Evolutionary conservation across 2,888 invertebrate genomes (phyloP).

Genomic region (Diaperis boleti): DNA sequence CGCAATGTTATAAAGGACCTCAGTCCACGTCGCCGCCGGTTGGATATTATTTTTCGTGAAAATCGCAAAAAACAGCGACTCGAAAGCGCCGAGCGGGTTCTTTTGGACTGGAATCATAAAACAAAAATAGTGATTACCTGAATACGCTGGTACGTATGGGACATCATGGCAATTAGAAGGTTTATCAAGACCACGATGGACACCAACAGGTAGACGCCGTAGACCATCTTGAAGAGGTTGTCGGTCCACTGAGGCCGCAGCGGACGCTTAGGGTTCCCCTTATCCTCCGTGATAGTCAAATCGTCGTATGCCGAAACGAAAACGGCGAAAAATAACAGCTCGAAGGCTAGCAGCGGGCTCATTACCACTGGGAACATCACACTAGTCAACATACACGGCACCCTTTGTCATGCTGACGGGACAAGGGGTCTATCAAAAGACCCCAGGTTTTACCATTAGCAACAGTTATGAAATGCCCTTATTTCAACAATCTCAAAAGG

Average conservation of each 20-base stretch:
- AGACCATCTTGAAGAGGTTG: slow-evolving; percentile 90
- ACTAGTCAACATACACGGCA: slow-evolving; percentile 33
- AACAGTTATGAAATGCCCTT: too few species aligned
- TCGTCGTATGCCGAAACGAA: slow-evolving; percentile 93
- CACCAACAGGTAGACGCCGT: slow-evolving; percentile 98
- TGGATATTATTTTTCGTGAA: slow-evolving; percentile 76
- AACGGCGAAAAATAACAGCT: slow-evolving; percentile 97
- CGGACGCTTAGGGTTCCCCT: slow-evolving; percentile 52
- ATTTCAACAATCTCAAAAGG: too few species aligned
- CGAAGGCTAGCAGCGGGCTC: slow-evolving; percentile 92
- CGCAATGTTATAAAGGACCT: slow-evolving; percentile 87
- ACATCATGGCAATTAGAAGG: slow-evolving; percentile 99
- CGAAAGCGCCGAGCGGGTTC: slow-evolving; percentile 93
- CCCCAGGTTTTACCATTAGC: too few species aligned
- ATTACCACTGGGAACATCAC: slow-evolving; percentile 77
- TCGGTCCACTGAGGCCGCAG: slow-evolving; percentile 86
- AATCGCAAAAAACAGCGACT: slow-evolving; percentile 98
- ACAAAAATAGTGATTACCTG: slow-evolving; percentile 80
- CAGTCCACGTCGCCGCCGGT: slow-evolving; percentile 88
- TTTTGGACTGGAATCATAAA: slow-evolving; percentile 86
- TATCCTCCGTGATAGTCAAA: slow-evolving; percentile 75
- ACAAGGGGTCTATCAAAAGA: too few species aligned
- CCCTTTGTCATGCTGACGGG: slow-evolving; percentile 24
- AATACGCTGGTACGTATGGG: slow-evolving; percentile 99
- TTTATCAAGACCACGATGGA: slow-evolving; percentile 98